A percentile compares a stretch with the other conserved stretches of the same genome.
phyloP scores from a whole-genome alignment of 2,888 invertebrate genomes.

The Ochlodes sylvanus region DNA sequence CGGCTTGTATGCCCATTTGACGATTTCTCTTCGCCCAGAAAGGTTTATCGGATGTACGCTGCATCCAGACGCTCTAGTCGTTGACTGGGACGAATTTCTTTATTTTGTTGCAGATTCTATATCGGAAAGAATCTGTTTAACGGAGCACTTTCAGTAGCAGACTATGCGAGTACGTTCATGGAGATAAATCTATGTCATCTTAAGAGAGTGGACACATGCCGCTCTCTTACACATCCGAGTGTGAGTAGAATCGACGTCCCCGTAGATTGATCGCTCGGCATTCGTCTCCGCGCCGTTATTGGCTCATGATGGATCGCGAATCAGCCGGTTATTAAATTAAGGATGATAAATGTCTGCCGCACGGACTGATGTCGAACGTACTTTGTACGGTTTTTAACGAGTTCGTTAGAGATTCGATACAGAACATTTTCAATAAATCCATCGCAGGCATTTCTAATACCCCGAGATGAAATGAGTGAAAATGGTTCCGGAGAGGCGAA shows the following conservation, averaged over 20 bases:
- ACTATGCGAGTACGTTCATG: too few relatives aligned
- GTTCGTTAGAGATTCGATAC: too few relatives aligned
- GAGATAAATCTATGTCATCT: too few relatives aligned
- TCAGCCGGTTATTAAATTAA: constrained; percentile 30
- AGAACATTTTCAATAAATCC: background rate
- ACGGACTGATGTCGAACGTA: background rate
- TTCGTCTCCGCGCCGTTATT: constrained; percentile 9
- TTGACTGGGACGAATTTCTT: too few relatives aligned
- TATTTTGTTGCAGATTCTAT: too few relatives aligned
- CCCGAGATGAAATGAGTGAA: background rate
- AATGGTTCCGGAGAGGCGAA: background rate
- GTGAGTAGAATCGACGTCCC: background rate
- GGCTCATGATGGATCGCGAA: constrained; percentile 22
- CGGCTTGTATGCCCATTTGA: too few relatives aligned
- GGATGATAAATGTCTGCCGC: constrained; percentile 18
- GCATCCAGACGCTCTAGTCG: too few relatives aligned
- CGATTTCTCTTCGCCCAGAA: background rate
- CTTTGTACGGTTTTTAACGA: background rate
- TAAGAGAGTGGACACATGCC: background rate
- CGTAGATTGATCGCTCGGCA: constrained; percentile 22
- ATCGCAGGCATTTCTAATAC: background rate
- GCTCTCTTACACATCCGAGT: background rate
- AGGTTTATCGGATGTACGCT: too few relatives aligned
- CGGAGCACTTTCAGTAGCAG: too few relatives aligned
- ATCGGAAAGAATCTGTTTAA: too few relatives aligned